Conservation (phyloP, 2,888 invertebrate species). For the Herminia tarsipennalis region DNA sequence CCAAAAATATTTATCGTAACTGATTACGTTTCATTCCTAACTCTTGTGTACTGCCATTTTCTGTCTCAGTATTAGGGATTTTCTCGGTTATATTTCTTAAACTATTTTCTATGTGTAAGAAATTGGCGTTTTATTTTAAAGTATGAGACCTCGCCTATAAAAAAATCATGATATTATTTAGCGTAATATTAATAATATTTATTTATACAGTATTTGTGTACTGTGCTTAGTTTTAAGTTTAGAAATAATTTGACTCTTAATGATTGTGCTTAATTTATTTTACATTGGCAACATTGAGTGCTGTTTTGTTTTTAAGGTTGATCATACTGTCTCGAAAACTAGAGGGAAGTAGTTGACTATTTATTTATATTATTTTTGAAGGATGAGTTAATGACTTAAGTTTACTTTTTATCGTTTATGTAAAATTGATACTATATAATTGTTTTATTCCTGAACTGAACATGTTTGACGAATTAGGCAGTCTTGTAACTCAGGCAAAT, state of each 20-base stretch:
- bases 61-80: constrained; percentile 56
- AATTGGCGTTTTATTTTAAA: constrained; percentile 34
- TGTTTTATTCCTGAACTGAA: too few species aligned
- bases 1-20: too few species aligned
- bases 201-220: constrained; percentile 54
- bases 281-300: constrained; percentile 13
- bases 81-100: constrained; percentile 18
- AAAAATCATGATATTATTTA: constrained; percentile 51
- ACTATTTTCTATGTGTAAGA: constrained; percentile 37
- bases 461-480: too few species aligned
- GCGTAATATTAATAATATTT: constrained; percentile 55
- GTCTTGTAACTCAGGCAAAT: too few species aligned
- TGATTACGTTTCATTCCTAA: constrained; percentile 36
- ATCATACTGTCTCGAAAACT: neutral
- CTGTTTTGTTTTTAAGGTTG: neutral
- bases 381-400: neutral
- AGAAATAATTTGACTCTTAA: constrained; percentile 34
- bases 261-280: constrained; percentile 42
- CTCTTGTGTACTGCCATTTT: constrained; percentile 54
- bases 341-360: neutral
- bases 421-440: too few species aligned
- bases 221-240: constrained; percentile 42
- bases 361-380: neutral
- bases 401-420: too few species aligned
- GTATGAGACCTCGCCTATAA: constrained; percentile 33